Evolutionary conservation across 2,888 invertebrate species (phyloP).

Genomic region (Callinectes sapidus): DNA sequence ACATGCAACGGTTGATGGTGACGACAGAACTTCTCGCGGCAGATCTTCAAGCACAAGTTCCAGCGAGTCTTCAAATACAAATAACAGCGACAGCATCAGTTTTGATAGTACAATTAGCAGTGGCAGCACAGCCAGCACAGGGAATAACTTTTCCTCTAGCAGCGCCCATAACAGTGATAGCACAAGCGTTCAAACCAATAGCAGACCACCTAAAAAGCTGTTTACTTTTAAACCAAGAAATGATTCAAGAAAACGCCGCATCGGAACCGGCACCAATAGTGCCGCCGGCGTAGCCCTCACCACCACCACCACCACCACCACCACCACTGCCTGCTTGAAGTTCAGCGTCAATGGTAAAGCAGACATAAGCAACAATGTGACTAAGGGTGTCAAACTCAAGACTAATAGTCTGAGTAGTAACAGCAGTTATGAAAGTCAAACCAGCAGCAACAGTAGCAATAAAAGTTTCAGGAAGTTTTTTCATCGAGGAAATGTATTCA

Average conservation of each 20-base stretch:
- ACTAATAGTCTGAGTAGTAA: slow-evolving; percentile 50
- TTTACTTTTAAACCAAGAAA: neutral
- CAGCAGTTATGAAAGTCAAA: slow-evolving; percentile 46
- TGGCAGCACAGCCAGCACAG: neutral
- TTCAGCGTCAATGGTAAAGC: neutral
- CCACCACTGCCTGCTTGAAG: slow-evolving; percentile 3
- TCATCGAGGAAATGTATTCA: slow-evolving; percentile 32
- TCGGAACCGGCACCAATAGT: neutral
- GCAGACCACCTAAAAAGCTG: neutral
- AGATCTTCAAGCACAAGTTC: slow-evolving; percentile 40
- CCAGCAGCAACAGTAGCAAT: slow-evolving; percentile 39
- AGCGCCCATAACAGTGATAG: neutral
- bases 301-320: neutral
- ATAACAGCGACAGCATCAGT: slow-evolving; percentile 12
- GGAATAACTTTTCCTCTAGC: neutral
- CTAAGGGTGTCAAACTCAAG: slow-evolving; percentile 1
- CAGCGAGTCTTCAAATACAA: neutral
- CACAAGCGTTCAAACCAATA: neutral
- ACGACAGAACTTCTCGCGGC: neutral
- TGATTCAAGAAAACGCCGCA: neutral
- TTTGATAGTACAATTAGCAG: slow-evolving; percentile 21
- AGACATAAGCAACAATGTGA: neutral
- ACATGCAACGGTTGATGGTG: neutral
- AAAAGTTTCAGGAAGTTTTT: slow-evolving; percentile 41
- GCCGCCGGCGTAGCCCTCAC: neutral